Conservation (phyloP, 2,888 invertebrate species). For the Stramonita haemastoma region DNA sequence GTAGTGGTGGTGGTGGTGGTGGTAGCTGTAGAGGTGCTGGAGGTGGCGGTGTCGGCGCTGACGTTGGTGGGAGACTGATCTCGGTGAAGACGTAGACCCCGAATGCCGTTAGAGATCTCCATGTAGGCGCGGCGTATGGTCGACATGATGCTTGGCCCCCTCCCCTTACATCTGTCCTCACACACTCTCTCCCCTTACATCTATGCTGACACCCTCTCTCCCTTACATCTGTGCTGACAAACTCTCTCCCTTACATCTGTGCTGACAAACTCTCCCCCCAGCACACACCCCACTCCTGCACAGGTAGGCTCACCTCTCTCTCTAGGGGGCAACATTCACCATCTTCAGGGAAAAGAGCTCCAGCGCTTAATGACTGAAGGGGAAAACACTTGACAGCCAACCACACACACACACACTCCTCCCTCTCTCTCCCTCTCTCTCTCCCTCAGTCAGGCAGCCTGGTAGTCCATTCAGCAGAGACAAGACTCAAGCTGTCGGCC, state of each 20-base stretch:
- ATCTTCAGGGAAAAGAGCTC: background rate
- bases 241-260: background rate
- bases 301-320: background rate
- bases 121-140: slow-evolving; percentile 76
- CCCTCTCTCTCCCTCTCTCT: slow-evolving; percentile 25
- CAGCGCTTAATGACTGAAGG: slow-evolving; percentile 1
- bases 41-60: slow-evolving; percentile 31
- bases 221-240: no score
- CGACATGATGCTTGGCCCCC: slow-evolving; percentile 66
- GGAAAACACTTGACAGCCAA: background rate
- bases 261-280: background rate
- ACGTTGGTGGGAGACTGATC: slow-evolving; percentile 56
- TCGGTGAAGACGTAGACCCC: slow-evolving; percentile 72
- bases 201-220: background rate
- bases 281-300: background rate
- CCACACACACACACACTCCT: background rate
- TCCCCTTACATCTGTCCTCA: background rate
- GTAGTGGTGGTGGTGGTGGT: slow-evolving; percentile 21
- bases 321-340: background rate
- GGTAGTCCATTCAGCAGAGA: background rate
- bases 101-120: slow-evolving; percentile 76
- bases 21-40: slow-evolving; percentile 46
- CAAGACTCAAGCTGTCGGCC: background rate
- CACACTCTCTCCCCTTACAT: background rate
- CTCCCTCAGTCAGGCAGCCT: background rate